Base-by-base conservation (phyloP, 1,140 invertebrate genomes). In the Phymastichus coffea region DNA sequence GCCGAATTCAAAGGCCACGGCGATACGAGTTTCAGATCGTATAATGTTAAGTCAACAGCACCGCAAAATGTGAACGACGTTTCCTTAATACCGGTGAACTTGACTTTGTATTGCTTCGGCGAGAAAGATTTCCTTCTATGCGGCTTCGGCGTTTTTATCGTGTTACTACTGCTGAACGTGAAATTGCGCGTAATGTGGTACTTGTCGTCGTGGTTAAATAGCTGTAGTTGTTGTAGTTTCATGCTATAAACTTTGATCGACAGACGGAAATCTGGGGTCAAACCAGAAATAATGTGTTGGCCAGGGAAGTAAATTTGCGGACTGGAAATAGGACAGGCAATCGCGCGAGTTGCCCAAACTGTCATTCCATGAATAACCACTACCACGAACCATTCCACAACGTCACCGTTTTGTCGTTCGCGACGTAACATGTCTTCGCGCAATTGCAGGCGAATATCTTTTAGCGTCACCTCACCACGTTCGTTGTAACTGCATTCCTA, bases 291-390 rank as follows among this genome's bases (percentile, higher is more conserved):
- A 0, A 28, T n/a, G 22, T 77, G 56, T 14, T 58, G 15, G 14
- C 68, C 70, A 3, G 67, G 47, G 19, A 77, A 65, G 19, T 56
- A 38, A 2, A 79, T 55, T 12, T 63, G 63, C 0, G 57, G 43
- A 22, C 63, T 41, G 35, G 67, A 44, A 55, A 49, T 53, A 9
- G 60, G 47, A 59, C 64, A 51, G 43, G 59, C 47, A 14, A 74
- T 19, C 8, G 75, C 68, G 48, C 69, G 48, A 8, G 73, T 77
- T 0, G 70, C 58, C 65, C 72, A 69, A 3, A 78, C 67, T 37
- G 52, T 64, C 0, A 62, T 59, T 33, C 68, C 74, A 38, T 74
- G 66, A 3, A 48, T 63, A 2, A 78, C 41, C 0, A 74, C 63
- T 0, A 74, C 60, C 0, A 79, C 55, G 48, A 71, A 74, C 70